These are phyloP conservation scores for Lasioglossum figueresi DNA, from an alignment of 2,888 invertebrate species.

Conservation along the genomic window DNA sequence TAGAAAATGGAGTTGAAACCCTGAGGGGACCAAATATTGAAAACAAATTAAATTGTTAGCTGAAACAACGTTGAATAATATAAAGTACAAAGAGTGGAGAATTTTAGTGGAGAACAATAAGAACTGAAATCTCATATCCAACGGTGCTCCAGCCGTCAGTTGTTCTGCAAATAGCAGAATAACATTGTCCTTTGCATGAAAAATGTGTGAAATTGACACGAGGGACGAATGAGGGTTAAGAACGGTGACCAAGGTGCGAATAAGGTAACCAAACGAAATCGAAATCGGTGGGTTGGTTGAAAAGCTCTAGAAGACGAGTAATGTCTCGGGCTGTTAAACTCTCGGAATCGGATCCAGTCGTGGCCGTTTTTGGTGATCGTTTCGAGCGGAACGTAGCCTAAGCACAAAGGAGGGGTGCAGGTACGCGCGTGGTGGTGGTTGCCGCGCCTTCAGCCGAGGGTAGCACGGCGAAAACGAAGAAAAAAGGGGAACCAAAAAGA, in stretches of 20 bases:
- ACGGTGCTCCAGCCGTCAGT: too few relatives aligned
- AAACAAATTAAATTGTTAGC: too few relatives aligned
- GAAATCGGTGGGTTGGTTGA: background rate
- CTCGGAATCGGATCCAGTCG: background rate
- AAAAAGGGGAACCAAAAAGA: constrained; percentile 25
- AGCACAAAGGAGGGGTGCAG: constrained; percentile 32
- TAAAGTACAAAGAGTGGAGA: too few relatives aligned
- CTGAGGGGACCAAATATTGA: too few relatives aligned
- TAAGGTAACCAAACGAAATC: background rate
- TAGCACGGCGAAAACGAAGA: constrained; percentile 19
- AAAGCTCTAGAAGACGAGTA: background rate
- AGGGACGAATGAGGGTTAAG: background rate
- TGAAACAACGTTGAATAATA: too few relatives aligned
- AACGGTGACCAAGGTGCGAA: background rate
- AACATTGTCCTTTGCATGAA: background rate
- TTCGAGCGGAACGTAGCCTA: constrained; percentile 21
- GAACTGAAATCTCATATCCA: too few relatives aligned
- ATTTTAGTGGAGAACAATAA: too few relatives aligned
- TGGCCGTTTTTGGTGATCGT: constrained; percentile 42
- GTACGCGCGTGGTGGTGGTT: constrained; percentile 46
- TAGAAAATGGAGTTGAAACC: too few relatives aligned
- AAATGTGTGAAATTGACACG: background rate
- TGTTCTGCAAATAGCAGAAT: background rate
- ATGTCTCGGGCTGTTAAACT: constrained; percentile 11
- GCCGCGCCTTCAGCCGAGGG: constrained; percentile 45